These are phyloP conservation scores for Caenorhabditis panamensis DNA, from an alignment of 2,888 invertebrate species.

Conservation along the genomic window DNA sequence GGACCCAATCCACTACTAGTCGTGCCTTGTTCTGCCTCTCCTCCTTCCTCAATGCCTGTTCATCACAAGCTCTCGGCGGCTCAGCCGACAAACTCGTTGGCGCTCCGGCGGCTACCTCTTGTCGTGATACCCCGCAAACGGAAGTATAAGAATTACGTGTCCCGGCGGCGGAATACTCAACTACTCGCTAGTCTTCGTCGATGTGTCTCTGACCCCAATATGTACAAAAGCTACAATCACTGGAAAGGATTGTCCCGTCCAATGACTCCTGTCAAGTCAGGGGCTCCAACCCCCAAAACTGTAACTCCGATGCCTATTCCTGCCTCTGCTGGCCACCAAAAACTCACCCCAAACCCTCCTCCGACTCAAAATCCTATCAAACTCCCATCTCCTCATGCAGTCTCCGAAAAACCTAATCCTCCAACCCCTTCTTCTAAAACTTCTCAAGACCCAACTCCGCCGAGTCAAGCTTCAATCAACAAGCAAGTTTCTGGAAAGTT, in stretches of 20 bases:
- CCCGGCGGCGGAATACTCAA: conserved; percentile 76
- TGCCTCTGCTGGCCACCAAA: conserved; percentile 29
- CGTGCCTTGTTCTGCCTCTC: conserved; percentile 10
- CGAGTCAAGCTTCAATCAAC: conserved; percentile 21
- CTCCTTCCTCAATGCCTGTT: conserved; percentile 31
- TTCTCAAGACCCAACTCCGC: background rate
- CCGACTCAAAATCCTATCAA: conserved; percentile 54
- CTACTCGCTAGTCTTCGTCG: conserved; percentile 73
- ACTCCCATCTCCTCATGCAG: conserved; percentile 47
- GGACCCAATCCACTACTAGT: conserved; percentile 13
- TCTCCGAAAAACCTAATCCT: conserved; percentile 44
- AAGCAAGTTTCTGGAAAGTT: conserved; percentile 69
- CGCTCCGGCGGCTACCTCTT: conserved; percentile 75
- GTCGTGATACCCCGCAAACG: conserved; percentile 79
- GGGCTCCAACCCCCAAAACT: conserved; percentile 49
- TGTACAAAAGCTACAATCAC: conserved; percentile 78
- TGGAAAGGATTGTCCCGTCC: conserved; percentile 73
- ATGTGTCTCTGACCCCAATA: conserved; percentile 77
- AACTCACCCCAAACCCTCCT: conserved; percentile 50
- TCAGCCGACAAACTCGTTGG: conserved; percentile 46
- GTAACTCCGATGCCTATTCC: conserved; percentile 38
- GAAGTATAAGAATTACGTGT: conserved; percentile 80
- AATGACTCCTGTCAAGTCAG: conserved; percentile 59
- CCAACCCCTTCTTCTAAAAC: background rate
- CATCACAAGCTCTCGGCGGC: conserved; percentile 22